Conservation (phyloP, 2,113 vertebrate genomes). For the Amazona vittata region DNA sequence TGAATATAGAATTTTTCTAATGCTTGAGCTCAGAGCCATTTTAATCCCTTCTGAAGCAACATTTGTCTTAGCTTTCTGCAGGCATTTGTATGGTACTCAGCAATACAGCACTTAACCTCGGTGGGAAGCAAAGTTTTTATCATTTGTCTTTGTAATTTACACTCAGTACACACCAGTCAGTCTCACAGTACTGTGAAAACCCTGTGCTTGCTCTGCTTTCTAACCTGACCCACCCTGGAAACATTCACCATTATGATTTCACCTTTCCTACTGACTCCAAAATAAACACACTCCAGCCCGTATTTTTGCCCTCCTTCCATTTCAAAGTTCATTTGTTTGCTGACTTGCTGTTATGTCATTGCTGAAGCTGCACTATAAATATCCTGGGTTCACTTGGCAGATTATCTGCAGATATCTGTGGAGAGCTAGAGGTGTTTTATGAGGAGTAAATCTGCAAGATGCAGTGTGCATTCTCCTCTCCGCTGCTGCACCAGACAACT, state of each 20-base stretch:
- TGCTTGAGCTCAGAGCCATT: neutral
- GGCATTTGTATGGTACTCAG: neutral
- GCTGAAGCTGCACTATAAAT: conserved; percentile 6
- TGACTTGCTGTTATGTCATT: neutral
- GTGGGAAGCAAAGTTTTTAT: neutral
- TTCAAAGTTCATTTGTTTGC: conserved; percentile 25
- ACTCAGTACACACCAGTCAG: neutral
- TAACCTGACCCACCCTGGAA: neutral
- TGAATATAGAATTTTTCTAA: neutral
- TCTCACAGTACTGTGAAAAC: neutral
- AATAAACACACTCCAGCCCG: neutral
- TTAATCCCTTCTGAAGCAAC: neutral
- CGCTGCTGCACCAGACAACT: neutral
- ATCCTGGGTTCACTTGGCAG: neutral
- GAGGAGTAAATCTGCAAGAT: neutral
- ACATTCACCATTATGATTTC: neutral
- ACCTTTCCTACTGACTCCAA: neutral
- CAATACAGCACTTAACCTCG: neutral
- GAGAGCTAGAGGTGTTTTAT: neutral
- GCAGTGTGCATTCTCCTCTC: neutral
- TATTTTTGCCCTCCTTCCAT: neutral
- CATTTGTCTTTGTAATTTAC: conserved; percentile 20
- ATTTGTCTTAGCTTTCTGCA: neutral
- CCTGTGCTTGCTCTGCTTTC: conserved; percentile 5
- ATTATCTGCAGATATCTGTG: neutral